These are phyloP conservation scores for Chlorodrepanis virens DNA, from an alignment of 2,113 vertebrate species.

Conservation along the genomic window DNA sequence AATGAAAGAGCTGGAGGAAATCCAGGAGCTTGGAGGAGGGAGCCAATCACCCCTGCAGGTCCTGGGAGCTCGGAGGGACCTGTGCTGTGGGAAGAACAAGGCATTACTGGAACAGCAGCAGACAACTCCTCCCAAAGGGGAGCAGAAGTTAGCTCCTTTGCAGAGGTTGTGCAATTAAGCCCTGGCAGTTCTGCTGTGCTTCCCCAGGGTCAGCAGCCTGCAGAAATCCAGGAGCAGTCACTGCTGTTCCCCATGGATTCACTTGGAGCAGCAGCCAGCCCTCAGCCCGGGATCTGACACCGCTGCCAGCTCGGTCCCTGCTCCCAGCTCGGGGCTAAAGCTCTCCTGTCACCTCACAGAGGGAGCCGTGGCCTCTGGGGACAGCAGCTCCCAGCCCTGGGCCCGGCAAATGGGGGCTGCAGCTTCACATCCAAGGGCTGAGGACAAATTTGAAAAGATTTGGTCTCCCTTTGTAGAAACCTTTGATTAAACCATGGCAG, in stretches of 20 bases:
- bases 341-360: neutral
- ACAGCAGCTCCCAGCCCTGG: neutral
- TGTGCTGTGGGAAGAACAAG: neutral
- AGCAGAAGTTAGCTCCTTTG: neutral
- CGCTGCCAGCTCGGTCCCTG: neutral
- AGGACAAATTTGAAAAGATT: conserved; percentile 1
- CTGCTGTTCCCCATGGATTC: rapidly evolving
- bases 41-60: neutral
- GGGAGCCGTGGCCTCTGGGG: neutral
- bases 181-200: neutral
- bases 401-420: rapidly evolving
- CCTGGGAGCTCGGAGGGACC: neutral
- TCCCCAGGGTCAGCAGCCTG: neutral
- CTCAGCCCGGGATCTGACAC: neutral
- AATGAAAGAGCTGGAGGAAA: neutral
- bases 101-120: conserved; percentile 4
- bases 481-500: conserved; percentile 12
- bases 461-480: conserved; percentile 14
- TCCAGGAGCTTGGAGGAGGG: neutral
- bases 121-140: neutral
- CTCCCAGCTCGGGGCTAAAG: neutral
- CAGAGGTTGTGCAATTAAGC: neutral
- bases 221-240: rapidly evolving
- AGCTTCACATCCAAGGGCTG: neutral
- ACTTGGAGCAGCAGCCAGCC: neutral